Evolutionary conservation across 2,113 vertebrate genomes (phyloP).

Genomic region (Rhinoptilus africanus): DNA sequence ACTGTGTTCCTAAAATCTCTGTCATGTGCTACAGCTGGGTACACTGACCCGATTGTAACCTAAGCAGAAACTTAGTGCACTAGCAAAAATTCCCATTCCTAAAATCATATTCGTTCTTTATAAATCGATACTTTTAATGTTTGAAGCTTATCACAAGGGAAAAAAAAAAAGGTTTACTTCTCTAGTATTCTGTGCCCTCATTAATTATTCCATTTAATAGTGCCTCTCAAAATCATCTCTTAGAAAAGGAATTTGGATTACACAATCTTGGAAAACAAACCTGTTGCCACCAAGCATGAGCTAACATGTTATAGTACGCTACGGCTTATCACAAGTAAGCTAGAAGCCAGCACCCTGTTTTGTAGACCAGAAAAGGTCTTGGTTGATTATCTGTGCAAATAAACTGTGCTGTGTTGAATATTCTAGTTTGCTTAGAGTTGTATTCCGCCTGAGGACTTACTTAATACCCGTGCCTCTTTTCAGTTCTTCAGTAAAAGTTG

Average conservation of each 20-base stretch:
- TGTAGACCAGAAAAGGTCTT: conserved; percentile 8
- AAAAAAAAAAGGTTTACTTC: background rate
- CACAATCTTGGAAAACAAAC: conserved; percentile 78
- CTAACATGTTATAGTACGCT: conserved; percentile 68
- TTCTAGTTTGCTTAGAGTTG: conserved; percentile 13
- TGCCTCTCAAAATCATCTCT: conserved; percentile 65
- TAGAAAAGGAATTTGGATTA: conserved; percentile 79
- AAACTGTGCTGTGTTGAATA: conserved; percentile 28
- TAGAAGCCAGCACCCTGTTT: conserved; percentile 66
- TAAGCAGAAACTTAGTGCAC: background rate
- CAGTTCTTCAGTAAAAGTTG: background rate
- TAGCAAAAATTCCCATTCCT: background rate
- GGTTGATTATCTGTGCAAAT: conserved; percentile 50
- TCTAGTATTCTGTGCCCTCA: background rate
- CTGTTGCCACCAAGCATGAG: conserved; percentile 71
- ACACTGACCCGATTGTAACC: background rate
- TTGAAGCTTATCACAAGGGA: background rate
- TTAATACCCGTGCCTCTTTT: background rate
- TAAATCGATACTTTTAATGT: background rate
- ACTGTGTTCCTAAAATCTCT: conserved; percentile 54
- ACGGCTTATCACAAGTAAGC: conserved; percentile 54
- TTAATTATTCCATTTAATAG: conserved; percentile 53
- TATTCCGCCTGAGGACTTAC: background rate
- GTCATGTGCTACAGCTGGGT: conserved; percentile 4
- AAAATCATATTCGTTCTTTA: background rate